A percentile compares a stretch with the other conserved stretches of the same genome.
Evolutionary conservation across 1,140 invertebrate species (phyloP).

Genomic region (Heterodera schachtii): DNA sequence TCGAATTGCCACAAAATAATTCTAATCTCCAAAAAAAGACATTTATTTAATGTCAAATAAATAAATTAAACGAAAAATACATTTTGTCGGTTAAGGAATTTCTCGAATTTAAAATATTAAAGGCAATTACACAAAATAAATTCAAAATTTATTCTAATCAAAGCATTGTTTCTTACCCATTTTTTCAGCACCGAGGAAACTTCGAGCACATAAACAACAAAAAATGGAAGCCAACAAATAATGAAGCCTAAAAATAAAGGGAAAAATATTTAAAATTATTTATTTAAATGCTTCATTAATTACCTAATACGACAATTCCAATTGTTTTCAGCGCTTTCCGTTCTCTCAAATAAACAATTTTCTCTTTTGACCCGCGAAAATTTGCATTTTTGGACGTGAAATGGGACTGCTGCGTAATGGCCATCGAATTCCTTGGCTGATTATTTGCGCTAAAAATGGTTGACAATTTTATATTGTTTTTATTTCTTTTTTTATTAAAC

Average conservation of each 20-base stretch:
- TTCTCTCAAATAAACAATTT: constrained; percentile 66
- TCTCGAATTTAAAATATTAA: too few species aligned
- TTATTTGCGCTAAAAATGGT: neutral
- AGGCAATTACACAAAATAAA: neutral
- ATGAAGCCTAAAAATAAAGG: constrained; percentile 64
- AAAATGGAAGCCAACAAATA: constrained; percentile 70
- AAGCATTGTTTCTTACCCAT: constrained; percentile 1
- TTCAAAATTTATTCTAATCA: neutral
- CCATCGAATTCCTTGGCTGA: neutral
- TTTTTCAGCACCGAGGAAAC: constrained; percentile 56
- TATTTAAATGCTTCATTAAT: constrained; percentile 21
- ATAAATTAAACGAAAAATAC: too few species aligned
- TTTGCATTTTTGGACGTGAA: constrained; percentile 29
- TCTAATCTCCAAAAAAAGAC: neutral
- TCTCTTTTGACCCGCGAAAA: constrained; percentile 63
- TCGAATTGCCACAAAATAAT: neutral
- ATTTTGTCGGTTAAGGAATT: too few species aligned
- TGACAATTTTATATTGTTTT: too few species aligned
- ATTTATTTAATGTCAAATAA: neutral
- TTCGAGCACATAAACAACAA: constrained; percentile 68
- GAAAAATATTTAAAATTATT: neutral
- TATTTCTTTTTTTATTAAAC: too few species aligned
- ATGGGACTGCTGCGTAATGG: neutral
- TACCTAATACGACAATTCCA: constrained; percentile 68
- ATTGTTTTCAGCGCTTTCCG: constrained; percentile 70